Base-by-base conservation (phyloP, 2,888 invertebrate species). In the Habroteleia sp. region DNA sequence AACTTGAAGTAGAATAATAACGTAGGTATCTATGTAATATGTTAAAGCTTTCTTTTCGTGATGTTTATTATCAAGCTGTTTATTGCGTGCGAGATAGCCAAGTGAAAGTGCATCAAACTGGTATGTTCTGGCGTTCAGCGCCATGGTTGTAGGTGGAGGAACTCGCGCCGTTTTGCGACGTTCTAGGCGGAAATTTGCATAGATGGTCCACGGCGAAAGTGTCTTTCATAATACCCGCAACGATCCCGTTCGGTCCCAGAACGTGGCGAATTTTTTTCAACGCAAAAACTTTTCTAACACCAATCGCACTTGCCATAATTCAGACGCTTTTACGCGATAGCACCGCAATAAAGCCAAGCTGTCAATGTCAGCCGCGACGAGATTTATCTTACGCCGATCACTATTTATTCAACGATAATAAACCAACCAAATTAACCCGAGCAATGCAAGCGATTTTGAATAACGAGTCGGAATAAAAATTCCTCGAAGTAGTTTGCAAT, bases 121-220 rank as follows among this genome's bases (percentile, higher is more conserved):
- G 77, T 77, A 77, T 63, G 63, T 46, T 31, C 20, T 25, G 13
- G 39, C 14, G 58, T 35, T 8, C n/a, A 16, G 60, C 42, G 35
- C 33, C 44, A 76, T 76, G 76, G 76, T 80, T 78, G 77, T 76
- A 79, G 76, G 62, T 72, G 79, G 81, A 77, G 71, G 52, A 66
- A 48, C 56, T 60, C 71, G 42, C 62, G 60, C 65, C 75, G 79
- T 82, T 82, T 79, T 79, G 77, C 75, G 63, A 69, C 74, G 77
- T 76, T 81, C 77, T 71, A 76, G 75, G 75, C 80, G 80, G 80
- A 82, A 82, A 82, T 82, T 78, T 79, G 74, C 81, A 79, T 77
- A 65, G 77, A 76, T 73, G 73, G 42, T 44, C 75, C 77, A 66
- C 74, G 78, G 80, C 80, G 77, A 83, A 81, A 81, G 82, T 83